These are phyloP conservation scores for Hypomesus transpacificus DNA, from an alignment of 2,113 vertebrate genomes.

Conservation along the genomic window DNA sequence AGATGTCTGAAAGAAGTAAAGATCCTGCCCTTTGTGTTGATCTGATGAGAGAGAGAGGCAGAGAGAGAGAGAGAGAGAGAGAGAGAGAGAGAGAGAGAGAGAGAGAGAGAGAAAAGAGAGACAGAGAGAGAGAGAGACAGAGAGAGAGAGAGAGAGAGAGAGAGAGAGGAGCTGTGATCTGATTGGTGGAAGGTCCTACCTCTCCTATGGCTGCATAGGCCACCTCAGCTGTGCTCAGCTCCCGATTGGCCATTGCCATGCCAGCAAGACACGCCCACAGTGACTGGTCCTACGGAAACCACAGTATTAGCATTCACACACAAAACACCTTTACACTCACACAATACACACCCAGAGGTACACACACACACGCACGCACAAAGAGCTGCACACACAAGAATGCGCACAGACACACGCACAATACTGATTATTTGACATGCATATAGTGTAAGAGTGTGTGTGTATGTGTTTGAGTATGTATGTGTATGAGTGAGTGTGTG, in stretches of 20 bases:
- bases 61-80: neutral
- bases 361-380: constrained; percentile 13
- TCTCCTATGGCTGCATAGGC: constrained; percentile 90
- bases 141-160: neutral
- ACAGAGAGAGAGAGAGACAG: neutral
- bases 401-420: too few species aligned
- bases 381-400: neutral
- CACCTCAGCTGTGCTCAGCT: constrained; percentile 87
- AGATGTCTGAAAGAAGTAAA: neutral
- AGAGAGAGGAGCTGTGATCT: neutral
- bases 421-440: neutral
- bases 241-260: constrained; percentile 87
- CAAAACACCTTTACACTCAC: neutral
- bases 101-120: neutral
- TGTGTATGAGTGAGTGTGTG: neutral
- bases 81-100: neutral
- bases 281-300: constrained; percentile 77
- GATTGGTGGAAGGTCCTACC: constrained; percentile 64
- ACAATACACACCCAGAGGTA: constrained; percentile 23
- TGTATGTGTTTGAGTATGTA: neutral
- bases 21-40: neutral
- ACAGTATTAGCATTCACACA: neutral
- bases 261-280: constrained; percentile 95
- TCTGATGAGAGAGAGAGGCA: neutral
- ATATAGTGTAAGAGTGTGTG: neutral